phyloP scores from a whole-genome alignment of 2,797 vertebrate genomes.

The Bryconaethiops microstoma region DNA sequence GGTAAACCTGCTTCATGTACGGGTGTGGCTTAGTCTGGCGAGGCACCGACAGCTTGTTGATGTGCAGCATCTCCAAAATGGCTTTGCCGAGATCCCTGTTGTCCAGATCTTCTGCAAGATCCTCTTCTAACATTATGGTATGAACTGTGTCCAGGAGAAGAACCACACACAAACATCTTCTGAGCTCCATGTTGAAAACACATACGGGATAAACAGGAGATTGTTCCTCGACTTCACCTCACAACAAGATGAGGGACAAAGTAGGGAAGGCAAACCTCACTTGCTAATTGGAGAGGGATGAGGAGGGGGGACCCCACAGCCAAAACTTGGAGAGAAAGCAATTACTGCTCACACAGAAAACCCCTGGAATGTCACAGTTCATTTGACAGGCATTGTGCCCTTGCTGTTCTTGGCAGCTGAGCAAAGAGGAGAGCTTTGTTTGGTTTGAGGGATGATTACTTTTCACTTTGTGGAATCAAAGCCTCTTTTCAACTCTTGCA shows the following conservation, averaged over 20 bases:
- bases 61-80: slow-evolving; percentile 79
- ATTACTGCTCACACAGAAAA: slow-evolving; percentile 69
- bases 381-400: slow-evolving; percentile 64
- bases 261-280: slow-evolving; percentile 53
- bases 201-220: slow-evolving; percentile 2
- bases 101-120: slow-evolving; percentile 48
- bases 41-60: slow-evolving; percentile 72
- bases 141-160: slow-evolving; percentile 36
- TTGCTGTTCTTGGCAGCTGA: slow-evolving; percentile 35
- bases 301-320: slow-evolving; percentile 10
- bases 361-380: slow-evolving; percentile 69
- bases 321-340: slow-evolving; percentile 66
- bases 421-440: slow-evolving; percentile 51
- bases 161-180: slow-evolving; percentile 17
- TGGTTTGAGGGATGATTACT: slow-evolving; percentile 44
- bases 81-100: slow-evolving; percentile 65
- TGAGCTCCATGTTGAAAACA: slow-evolving; percentile 42
- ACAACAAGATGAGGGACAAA: slow-evolving; percentile 52
- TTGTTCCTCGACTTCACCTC: slow-evolving; percentile 19
- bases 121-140: slow-evolving; percentile 53
- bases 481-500: slow-evolving; percentile 33
- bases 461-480: slow-evolving; percentile 39
- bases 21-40: slow-evolving; percentile 73
- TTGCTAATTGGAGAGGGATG: slow-evolving; percentile 66
- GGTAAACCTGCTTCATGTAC: slow-evolving; percentile 77